Conservation (phyloP, 2,113 vertebrate species). For the Tachysurus fulvidraco region DNA sequence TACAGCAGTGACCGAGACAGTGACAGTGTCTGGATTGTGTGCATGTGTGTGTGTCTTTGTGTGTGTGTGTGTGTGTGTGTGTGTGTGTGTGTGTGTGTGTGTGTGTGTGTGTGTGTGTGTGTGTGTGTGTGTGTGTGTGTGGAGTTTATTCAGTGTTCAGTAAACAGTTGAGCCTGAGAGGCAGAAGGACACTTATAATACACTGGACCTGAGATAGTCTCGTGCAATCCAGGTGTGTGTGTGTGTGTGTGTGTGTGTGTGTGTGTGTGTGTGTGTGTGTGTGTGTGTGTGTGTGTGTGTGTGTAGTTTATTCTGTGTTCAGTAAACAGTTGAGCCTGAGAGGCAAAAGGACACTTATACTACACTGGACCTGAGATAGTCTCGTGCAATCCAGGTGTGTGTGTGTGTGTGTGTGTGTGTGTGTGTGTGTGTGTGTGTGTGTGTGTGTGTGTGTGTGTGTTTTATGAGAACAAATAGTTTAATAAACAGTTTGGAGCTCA, state of each 20-base stretch:
- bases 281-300: no score
- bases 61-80: no score
- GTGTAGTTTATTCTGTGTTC: not conserved
- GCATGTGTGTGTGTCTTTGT: no score
- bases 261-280: no score
- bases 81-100: no score
- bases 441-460: constrained; percentile 14
- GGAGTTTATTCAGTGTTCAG: not conserved
- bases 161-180: not conserved
- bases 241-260: not conserved
- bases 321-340: not conserved
- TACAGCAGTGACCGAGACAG: not conserved
- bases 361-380: constrained; percentile 9
- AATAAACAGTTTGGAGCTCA: constrained; percentile 17
- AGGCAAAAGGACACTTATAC: constrained; percentile 1
- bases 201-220: constrained; percentile 13
- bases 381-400: constrained; percentile 35
- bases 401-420: constrained; percentile 38
- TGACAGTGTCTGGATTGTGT: no score
- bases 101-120: no score
- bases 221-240: constrained; percentile 34
- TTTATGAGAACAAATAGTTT: constrained; percentile 34
- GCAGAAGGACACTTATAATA: constrained; percentile 8
- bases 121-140: no score
- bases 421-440: constrained; percentile 38